phyloP scores from a whole-genome alignment of 2,113 vertebrate genomes.

The Cettia cetti region DNA sequence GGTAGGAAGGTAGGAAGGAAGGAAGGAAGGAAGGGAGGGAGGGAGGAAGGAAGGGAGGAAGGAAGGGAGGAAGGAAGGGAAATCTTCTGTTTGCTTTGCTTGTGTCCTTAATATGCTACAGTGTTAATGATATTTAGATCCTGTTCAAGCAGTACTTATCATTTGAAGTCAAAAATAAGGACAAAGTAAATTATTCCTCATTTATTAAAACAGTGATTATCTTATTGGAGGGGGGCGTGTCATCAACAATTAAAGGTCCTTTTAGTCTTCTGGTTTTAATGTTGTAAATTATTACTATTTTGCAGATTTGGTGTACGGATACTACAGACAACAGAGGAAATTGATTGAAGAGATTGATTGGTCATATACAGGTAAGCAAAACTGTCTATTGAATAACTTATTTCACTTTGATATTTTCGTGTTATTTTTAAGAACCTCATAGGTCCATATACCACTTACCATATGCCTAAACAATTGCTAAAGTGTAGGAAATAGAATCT shows the following conservation, averaged over 20 bases:
- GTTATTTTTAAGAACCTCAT: neutral
- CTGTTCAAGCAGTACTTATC: neutral
- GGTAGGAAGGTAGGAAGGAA: no score
- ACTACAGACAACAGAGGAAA: conserved; percentile 91
- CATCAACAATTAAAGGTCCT: neutral
- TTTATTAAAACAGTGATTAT: neutral
- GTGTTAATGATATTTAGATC: neutral
- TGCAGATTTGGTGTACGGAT: conserved; percentile 80
- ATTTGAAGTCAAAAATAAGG: neutral
- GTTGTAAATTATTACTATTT: conserved; percentile 44
- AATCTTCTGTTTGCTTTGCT: neutral
- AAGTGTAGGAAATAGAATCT: neutral
- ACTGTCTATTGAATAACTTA: neutral
- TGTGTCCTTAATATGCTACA: neutral
- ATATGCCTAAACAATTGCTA: neutral
- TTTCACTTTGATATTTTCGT: neutral
- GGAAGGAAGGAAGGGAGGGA: neutral
- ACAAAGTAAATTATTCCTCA: neutral
- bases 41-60: no score
- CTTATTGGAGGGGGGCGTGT: neutral
- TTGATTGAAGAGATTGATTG: conserved; percentile 92
- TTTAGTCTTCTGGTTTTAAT: neutral
- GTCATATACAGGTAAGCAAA: conserved; percentile 89
- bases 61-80: neutral
- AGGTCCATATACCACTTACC: neutral